Evolutionary conservation across 37 sponge, comb jelly and placozoan genomes (phyloP).

Genomic region (Mnemiopsis leidyi): DNA sequence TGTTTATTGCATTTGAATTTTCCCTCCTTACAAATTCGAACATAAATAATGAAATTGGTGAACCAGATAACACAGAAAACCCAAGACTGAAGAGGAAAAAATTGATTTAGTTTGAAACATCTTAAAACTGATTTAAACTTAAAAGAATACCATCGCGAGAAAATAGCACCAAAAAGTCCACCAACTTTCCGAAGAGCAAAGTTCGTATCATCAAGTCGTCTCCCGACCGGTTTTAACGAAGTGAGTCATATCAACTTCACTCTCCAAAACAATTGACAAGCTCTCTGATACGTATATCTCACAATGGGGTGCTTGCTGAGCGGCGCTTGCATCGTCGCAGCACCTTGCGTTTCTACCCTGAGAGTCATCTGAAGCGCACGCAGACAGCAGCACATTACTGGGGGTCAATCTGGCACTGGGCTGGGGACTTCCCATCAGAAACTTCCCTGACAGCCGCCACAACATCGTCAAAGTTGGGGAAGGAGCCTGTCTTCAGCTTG

Average conservation of each 20-base stretch:
- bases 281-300: neutral
- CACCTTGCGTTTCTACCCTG: neutral
- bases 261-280: neutral
- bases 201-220: conserved; percentile 10
- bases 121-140: too few species aligned
- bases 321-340: neutral
- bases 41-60: too few species aligned
- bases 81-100: too few species aligned
- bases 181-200: neutral
- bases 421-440: conserved; percentile 9
- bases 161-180: neutral
- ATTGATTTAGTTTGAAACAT: too few species aligned
- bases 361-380: neutral
- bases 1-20: too few species aligned
- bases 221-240: conserved; percentile 22
- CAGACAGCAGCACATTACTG: neutral
- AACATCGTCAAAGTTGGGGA: conserved; percentile 51
- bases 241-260: neutral
- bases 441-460: conserved; percentile 59
- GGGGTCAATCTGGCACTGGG: conserved; percentile 19
- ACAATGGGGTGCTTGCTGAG: neutral
- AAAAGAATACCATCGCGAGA: neutral
- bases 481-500: conserved; percentile 14
- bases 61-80: too few species aligned
- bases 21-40: too few species aligned